Percentiles rank a stretch among this genome's conserved stretches.
These are phyloP conservation scores for Pagrus major DNA, from an alignment of 2,113 vertebrate genomes.

Conservation along the genomic window DNA sequence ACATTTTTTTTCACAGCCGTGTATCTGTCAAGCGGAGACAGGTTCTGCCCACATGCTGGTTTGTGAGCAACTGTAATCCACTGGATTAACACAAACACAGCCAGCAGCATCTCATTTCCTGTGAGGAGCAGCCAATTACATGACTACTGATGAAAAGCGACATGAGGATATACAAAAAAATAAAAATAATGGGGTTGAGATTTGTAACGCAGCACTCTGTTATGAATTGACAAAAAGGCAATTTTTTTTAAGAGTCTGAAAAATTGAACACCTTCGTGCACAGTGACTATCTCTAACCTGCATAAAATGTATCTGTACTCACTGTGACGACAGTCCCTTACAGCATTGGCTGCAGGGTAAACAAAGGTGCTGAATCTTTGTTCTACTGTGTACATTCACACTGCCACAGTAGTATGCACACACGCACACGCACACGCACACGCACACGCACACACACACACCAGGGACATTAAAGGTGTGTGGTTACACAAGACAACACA, in stretches of 20 bases:
- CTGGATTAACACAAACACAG: conserved; percentile 46
- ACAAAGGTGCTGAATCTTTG: conserved; percentile 2
- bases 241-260: background rate
- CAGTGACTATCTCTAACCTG: background rate
- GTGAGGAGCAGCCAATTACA: conserved; percentile 17
- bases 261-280: background rate
- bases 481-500: conserved; percentile 3
- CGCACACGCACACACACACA: background rate
- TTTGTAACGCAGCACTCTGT: background rate
- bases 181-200: background rate
- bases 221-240: no score
- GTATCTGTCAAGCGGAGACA: background rate
- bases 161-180: background rate
- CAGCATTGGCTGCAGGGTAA: background rate
- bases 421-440: background rate
- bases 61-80: conserved; percentile 28
- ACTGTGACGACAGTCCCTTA: background rate
- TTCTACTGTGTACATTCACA: conserved; percentile 7
- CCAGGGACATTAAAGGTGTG: background rate
- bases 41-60: background rate
- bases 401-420: background rate
- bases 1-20: background rate
- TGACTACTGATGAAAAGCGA: background rate
- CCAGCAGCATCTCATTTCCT: conserved; percentile 23
- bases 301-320: background rate